Base-by-base conservation (phyloP, 2,888 invertebrate species). In the Habroteleia sp. region DNA sequence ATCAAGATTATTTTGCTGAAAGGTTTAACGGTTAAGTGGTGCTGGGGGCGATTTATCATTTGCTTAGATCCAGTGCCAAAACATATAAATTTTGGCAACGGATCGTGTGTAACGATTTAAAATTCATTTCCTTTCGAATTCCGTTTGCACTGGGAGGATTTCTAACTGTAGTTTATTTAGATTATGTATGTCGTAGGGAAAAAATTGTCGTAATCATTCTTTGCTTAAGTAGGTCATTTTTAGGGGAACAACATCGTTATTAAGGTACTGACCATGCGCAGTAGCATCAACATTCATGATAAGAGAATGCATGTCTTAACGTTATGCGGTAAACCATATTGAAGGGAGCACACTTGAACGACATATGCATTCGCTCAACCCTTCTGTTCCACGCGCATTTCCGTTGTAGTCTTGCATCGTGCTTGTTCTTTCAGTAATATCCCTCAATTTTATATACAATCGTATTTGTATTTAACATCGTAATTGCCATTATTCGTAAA, bases 301-400 rank as follows among this genome's bases (percentile, higher is more conserved):
- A 63, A 56, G 56, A 62, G 52, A 8, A 20, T n/a, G 54, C 42
- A 25, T 27, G 62, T 63, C 50, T 62, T 41, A 48, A 58, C 50
- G 37, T 68, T 20, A 33, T 69, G 65, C 56, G 56, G 52, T 42
- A 29, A 74, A 60, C 50, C 39, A 46, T 39, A 48, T 33, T 44
- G 44, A 27, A 46, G 71, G 75, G 60, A 48, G 65, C 62, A 60
- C 46, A 66, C 71, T 39, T 52, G 42, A 52, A 54, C 69, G 74
- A 74, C 74, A 65, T 69, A 71, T 75, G 71, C 37, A 75, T 58
- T 11, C 63, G 33, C 8, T 1, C 25, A 74, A 65, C 69, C 69
- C 74, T 74, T 65, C 54, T 69, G 54, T 58, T 48, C 41, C 46
- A n/a, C 29, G 20, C 23, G 50, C 74, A 29, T 54, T 69, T 63